Evolutionary conservation across 2,113 vertebrate species (phyloP).

Genomic region (Ploceus nigricollis): DNA sequence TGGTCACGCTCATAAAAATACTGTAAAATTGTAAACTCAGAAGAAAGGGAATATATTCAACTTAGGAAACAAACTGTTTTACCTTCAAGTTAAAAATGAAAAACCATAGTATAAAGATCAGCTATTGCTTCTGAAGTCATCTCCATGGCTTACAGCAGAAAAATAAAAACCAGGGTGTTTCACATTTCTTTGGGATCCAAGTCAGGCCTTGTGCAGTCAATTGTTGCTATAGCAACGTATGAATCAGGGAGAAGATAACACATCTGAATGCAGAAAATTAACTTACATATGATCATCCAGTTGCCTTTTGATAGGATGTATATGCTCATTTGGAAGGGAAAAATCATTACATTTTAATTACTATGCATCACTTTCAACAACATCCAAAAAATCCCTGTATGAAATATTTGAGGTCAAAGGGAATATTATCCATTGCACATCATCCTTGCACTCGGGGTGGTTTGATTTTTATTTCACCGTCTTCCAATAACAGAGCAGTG

Average conservation of each 20-base stretch:
- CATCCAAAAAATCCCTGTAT: background rate
- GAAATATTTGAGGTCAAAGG: background rate
- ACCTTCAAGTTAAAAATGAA: background rate
- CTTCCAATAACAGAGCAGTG: background rate
- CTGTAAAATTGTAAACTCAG: background rate
- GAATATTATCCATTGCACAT: background rate
- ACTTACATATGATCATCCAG: conserved; percentile 42
- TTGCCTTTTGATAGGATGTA: conserved; percentile 5
- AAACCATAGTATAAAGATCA: background rate
- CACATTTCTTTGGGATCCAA: conserved; percentile 46
- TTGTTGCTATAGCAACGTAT: conserved; percentile 61
- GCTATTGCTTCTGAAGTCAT: background rate
- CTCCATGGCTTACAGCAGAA: background rate
- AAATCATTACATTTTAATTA: conserved; percentile 45
- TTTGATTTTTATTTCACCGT: conserved; percentile 19
- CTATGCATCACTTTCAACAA: background rate
- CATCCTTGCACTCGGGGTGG: background rate
- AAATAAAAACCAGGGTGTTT: conserved; percentile 35
- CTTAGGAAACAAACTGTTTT: background rate
- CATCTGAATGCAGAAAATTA: conserved; percentile 42
- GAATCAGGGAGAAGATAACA: conserved; percentile 50
- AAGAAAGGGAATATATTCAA: background rate
- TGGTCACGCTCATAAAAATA: background rate
- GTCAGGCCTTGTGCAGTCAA: conserved; percentile 57
- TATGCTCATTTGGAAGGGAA: background rate